Base-by-base conservation (phyloP, 2,113 vertebrate genomes). In the Callocephalon fimbriatum region DNA sequence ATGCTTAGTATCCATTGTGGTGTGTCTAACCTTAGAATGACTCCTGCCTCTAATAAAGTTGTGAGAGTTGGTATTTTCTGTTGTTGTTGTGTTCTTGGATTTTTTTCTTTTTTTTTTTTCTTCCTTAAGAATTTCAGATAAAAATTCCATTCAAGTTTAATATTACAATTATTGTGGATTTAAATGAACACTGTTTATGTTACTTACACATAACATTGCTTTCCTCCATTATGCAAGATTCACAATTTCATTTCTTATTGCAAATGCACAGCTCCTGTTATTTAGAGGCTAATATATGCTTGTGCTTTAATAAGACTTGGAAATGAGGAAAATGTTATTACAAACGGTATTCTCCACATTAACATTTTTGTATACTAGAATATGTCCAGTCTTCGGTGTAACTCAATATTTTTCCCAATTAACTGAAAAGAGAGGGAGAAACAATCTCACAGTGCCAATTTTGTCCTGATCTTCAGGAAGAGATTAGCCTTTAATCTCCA, bases 261-360 rank as follows among this genome's bases (percentile, higher is more conserved):
- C 13, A 70, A 68, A 83, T 68, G 2, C 29, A 42, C 48, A 88
- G 23, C 20, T 79, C 79, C 90, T 68, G 31, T 80, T 88, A 54
- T 62, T 77, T 67, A 84, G 40, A 80, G 58, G 25, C 10, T 63
- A 51, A 68, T 66, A 56, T 9, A 32, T 50, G 13, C 10, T 48
- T 50, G 44, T 50, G 2, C 42, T 54, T 78, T 75, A 78, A 51
- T 67, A 87, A 79, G 50, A 51, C 14, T 67, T 29, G 44, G 31
- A 91, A 95, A 81, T 74, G 72, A 72, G 51, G 23, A 59, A 94
- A 84, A 89, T 47, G 17, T 71, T 86, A 86, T 89, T 94, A 62
- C 12, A 92, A 59, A 80, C 50, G 4, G 6, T 77, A 37, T 51
- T 23, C 42, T 91, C 26, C 50, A 20, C 12, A 35, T 84, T 86